These are phyloP conservation scores for Megaceryle torquata DNA, from an alignment of 2,113 vertebrate species.

Conservation along the genomic window DNA sequence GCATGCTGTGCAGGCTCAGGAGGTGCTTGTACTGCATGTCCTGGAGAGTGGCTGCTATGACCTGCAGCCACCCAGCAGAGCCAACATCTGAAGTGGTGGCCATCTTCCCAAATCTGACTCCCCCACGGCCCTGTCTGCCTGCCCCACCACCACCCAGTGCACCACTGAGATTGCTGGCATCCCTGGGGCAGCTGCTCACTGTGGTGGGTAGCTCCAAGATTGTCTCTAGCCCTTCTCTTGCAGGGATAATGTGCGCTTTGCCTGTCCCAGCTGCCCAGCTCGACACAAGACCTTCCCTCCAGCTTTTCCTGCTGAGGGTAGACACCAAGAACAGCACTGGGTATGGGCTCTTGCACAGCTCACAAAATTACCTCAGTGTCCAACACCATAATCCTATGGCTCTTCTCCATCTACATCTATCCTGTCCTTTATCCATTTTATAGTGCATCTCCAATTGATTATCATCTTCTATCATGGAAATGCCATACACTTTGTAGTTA, in stretches of 20 bases:
- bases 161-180: neutral
- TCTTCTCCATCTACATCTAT: neutral
- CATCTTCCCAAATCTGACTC: neutral
- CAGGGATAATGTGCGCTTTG: fast-evolving
- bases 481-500: neutral
- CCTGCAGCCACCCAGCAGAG: fast-evolving
- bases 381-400: neutral
- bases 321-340: neutral
- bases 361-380: fast-evolving
- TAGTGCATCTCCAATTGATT: neutral
- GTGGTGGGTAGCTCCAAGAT: neutral
- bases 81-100: neutral
- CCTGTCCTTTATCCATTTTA: neutral
- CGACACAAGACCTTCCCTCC: neutral
- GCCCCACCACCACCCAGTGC: neutral
- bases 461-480: neutral
- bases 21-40: neutral
- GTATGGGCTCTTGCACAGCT: neutral
- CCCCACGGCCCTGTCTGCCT: neutral
- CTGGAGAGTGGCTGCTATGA: neutral
- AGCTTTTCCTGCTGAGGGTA: fast-evolving
- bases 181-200: neutral
- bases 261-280: neutral
- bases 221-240: neutral
- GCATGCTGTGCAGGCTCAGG: neutral